Evolutionary conservation across 2,888 invertebrate genomes (phyloP).

Genomic region (Clunio marinus): DNA sequence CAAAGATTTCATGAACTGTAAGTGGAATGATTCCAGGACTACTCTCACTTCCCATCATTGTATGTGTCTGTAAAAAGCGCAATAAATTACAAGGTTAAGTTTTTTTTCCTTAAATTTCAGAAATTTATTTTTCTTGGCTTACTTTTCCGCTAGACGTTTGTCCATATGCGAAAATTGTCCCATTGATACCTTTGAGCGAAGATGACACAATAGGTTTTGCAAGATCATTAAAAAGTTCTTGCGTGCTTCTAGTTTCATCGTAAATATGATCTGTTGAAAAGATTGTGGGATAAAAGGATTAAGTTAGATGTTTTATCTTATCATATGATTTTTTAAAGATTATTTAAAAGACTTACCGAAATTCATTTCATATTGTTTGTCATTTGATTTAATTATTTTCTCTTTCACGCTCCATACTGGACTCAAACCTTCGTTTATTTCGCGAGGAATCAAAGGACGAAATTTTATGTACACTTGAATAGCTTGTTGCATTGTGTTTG

Average conservation of each 20-base stretch:
- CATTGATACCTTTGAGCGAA: slow-evolving; percentile 71
- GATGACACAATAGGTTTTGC: slow-evolving; percentile 69
- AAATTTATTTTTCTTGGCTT: neutral
- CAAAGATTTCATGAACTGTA: slow-evolving; percentile 67
- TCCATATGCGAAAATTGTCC: slow-evolving; percentile 87
- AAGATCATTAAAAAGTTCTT: slow-evolving; percentile 62
- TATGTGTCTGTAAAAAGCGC: slow-evolving; percentile 57
- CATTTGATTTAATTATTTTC: slow-evolving; percentile 58
- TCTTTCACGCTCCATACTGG: slow-evolving; percentile 61
- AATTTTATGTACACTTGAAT: slow-evolving; percentile 74
- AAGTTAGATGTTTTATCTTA: neutral
- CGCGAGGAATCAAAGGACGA: slow-evolving; percentile 63
- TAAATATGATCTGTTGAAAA: slow-evolving; percentile 65
- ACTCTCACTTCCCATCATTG: slow-evolving; percentile 68
- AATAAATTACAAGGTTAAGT: neutral
- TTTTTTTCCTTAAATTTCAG: slow-evolving; percentile 52
- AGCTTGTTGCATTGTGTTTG: no score
- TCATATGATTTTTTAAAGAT: neutral
- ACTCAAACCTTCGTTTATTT: slow-evolving; percentile 57
- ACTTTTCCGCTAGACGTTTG: slow-evolving; percentile 76
- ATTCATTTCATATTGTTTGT: slow-evolving; percentile 53
- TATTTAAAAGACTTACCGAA: slow-evolving; percentile 51
- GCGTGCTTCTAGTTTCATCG: slow-evolving; percentile 56
- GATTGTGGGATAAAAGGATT: neutral
- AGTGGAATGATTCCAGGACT: slow-evolving; percentile 72